These are phyloP conservation scores for Zootoca vivipara DNA, from an alignment of 2,113 vertebrate genomes.

Conservation along the genomic window DNA sequence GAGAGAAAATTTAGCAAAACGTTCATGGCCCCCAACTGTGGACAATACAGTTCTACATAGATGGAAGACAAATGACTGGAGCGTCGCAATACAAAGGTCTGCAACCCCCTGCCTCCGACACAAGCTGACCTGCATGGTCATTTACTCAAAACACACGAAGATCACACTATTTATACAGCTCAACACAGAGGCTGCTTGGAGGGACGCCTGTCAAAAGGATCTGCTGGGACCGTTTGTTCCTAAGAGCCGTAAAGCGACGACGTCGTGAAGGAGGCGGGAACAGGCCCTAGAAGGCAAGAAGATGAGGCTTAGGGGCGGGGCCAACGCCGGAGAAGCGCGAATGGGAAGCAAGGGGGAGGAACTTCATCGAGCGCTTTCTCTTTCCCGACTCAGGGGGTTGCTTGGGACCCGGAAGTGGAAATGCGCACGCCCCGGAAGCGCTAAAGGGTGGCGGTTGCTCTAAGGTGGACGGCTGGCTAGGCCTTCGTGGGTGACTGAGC, in stretches of 20 bases:
- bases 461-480: rapidly evolving
- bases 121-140: not conserved
- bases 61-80: not conserved
- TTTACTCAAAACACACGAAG: not conserved
- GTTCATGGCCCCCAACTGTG: not conserved
- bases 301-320: too few relatives aligned
- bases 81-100: not conserved
- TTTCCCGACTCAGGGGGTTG: too few relatives aligned
- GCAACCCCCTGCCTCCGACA: too few relatives aligned
- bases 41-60: not conserved
- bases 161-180: not conserved
- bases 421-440: not conserved
- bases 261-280: not conserved
- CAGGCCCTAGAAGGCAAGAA: not conserved
- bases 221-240: not conserved
- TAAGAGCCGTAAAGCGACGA: not conserved
- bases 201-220: too few relatives aligned
- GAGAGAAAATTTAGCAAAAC: not conserved
- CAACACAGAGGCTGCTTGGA: not conserved
- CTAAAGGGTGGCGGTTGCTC: rapidly evolving
- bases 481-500: rapidly evolving
- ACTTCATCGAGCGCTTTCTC: rapidly evolving
- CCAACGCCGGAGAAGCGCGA: not conserved
- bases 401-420: not conserved
- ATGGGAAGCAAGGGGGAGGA: not conserved